Evolutionary conservation across 2,797 vertebrate genomes (phyloP).

Genomic region (Odontamblyopus rebecca): DNA sequence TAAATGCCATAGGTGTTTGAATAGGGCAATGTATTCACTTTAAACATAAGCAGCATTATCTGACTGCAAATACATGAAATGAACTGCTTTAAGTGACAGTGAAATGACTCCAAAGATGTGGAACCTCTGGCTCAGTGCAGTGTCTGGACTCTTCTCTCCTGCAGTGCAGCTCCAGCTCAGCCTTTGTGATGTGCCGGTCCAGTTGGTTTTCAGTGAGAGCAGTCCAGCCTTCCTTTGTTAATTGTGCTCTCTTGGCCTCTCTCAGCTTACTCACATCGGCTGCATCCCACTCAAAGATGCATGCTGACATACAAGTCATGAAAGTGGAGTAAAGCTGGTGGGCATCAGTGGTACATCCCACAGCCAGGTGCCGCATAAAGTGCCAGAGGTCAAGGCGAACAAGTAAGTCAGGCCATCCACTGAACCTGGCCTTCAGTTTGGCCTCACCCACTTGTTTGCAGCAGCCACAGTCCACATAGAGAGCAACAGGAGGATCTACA

Average conservation of each 20-base stretch:
- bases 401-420: not conserved
- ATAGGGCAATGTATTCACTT: too few species aligned
- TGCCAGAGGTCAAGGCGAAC: too few species aligned
- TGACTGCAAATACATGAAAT: constrained; percentile 3
- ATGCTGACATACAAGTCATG: not conserved
- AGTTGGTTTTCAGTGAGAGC: not conserved
- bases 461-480: constrained; percentile 35
- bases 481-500: constrained; percentile 3
- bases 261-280: constrained; percentile 1
- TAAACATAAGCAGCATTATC: not conserved
- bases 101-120: constrained; percentile 14
- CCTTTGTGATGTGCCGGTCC: constrained; percentile 3
- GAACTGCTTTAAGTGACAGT: too few species aligned
- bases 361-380: too few species aligned
- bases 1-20: too few species aligned
- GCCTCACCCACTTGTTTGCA: constrained; percentile 8
- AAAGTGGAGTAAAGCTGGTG: constrained; percentile 14
- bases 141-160: not conserved
- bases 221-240: constrained; percentile 8
- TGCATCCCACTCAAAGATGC: constrained; percentile 18
- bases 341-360: constrained; percentile 1
- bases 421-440: constrained; percentile 23
- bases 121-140: constrained; percentile 35
- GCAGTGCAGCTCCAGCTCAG: constrained; percentile 4
- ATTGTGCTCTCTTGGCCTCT: constrained; percentile 17